Conservation (phyloP, 92 coral and sea anemone species). For the Desmophyllum pertusum region DNA sequence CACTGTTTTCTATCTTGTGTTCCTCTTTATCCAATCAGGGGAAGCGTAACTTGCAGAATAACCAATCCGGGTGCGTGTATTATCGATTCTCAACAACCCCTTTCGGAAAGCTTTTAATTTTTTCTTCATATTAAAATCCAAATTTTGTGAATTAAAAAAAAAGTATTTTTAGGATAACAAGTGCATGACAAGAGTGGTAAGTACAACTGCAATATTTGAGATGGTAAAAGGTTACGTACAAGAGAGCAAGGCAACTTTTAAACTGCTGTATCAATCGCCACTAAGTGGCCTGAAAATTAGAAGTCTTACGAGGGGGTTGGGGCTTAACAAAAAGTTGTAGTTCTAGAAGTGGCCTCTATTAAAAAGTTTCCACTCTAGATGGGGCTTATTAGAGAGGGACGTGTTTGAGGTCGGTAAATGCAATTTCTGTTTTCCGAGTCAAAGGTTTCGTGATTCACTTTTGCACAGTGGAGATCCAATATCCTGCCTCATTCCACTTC, state of each 20-base stretch:
- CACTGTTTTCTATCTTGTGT: background rate
- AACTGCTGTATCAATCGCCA: too few species aligned
- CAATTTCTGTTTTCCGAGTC: background rate
- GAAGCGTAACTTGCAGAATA: background rate
- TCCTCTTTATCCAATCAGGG: background rate
- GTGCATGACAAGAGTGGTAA: background rate
- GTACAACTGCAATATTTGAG: background rate
- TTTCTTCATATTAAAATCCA: background rate
- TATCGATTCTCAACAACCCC: too few species aligned
- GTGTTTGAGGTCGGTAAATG: background rate
- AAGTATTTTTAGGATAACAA: too few species aligned
- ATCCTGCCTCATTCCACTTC: background rate
- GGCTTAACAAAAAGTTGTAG: too few species aligned
- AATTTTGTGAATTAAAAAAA: too few species aligned
- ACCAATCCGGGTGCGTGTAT: too few species aligned
- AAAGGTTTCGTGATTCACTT: background rate
- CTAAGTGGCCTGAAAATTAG: too few species aligned
- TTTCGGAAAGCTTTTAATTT: too few species aligned
- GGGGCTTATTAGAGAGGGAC: too few species aligned
- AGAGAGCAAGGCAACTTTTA: background rate
- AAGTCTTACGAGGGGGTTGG: too few species aligned
- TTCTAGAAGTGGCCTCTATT: too few species aligned
- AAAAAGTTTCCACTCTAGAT: too few species aligned
- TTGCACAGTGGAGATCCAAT: background rate
- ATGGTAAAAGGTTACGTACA: background rate